phyloP scores from a whole-genome alignment of 2,888 invertebrate species.

The Dryadula phaetusa region DNA sequence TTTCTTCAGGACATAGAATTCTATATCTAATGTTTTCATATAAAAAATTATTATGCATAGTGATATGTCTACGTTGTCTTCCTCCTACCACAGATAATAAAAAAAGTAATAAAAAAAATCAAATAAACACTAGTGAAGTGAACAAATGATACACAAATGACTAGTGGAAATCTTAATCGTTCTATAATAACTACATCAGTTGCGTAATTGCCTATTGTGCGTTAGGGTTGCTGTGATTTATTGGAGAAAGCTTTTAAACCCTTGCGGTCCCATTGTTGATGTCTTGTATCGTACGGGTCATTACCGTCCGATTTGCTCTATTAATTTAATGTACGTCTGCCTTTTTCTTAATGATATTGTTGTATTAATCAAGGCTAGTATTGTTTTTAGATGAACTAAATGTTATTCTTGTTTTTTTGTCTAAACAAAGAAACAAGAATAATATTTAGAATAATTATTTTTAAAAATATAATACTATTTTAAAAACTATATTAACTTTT shows the following conservation, averaged over 20 bases:
- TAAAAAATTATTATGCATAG: neutral
- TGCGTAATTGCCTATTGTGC: slow-evolving; percentile 70
- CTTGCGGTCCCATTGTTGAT: slow-evolving; percentile 68
- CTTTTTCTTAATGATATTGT: slow-evolving; percentile 37
- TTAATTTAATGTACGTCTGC: slow-evolving; percentile 60
- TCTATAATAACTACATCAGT: slow-evolving; percentile 68
- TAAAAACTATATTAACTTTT: no score
- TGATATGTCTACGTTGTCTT: neutral
- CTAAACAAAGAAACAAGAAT: no score
- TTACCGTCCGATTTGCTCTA: slow-evolving; percentile 68
- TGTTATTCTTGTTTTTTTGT: neutral
- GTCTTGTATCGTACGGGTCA: slow-evolving; percentile 61
- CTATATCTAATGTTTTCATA: neutral
- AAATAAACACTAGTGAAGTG: slow-evolving; percentile 24
- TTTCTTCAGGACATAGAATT: no score
- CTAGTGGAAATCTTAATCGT: slow-evolving; percentile 63
- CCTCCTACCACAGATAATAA: neutral
- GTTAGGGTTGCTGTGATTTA: slow-evolving; percentile 70
- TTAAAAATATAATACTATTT: no score
- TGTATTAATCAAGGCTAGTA: slow-evolving; percentile 7
- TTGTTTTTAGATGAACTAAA: slow-evolving; percentile 1
- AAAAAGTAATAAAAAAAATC: neutral
- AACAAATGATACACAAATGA: slow-evolving; percentile 52
- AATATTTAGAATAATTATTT: no score
- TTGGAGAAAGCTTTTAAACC: slow-evolving; percentile 82